Conservation (phyloP, 2,797 vertebrate genomes). For the Myotis myotis region DNA sequence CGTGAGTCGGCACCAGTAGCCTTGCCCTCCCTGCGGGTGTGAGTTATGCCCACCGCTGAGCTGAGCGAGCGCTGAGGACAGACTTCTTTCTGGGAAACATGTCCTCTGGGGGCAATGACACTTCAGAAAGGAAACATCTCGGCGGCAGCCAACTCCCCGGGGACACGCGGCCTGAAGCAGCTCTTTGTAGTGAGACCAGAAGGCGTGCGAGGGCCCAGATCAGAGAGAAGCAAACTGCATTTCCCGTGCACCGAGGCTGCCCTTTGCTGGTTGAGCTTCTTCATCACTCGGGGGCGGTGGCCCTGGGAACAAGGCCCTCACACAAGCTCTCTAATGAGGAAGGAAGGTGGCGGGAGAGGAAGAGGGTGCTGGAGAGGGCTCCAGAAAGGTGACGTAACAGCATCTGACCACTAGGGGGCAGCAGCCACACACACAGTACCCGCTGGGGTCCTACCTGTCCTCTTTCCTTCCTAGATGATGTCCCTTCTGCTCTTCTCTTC, state of each 20-base stretch:
- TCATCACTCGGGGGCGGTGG: neutral
- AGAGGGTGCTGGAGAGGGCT: accelerated
- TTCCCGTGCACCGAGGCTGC: neutral
- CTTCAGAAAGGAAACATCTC: neutral
- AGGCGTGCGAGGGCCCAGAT: neutral
- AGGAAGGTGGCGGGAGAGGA: accelerated
- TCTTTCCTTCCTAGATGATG: neutral
- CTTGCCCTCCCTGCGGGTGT: neutral
- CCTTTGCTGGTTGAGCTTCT: neutral
- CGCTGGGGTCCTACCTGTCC: neutral
- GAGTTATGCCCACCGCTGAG: neutral
- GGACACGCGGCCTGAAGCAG: neutral
- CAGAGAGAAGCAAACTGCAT: neutral
- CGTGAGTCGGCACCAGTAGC: too few relatives aligned
- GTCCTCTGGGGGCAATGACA: neutral
- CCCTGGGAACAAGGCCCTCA: neutral
- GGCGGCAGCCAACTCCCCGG: neutral
- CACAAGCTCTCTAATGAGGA: neutral
- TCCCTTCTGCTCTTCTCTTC: too few relatives aligned
- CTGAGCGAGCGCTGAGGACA: neutral
- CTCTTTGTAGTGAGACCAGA: neutral
- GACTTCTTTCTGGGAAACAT: neutral
- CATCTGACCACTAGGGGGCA: constrained; percentile 79
- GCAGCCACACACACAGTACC: constrained; percentile 57
- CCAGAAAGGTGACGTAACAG: neutral